Base-by-base conservation (phyloP, 2,888 invertebrate genomes). In the Germaria angustata region DNA sequence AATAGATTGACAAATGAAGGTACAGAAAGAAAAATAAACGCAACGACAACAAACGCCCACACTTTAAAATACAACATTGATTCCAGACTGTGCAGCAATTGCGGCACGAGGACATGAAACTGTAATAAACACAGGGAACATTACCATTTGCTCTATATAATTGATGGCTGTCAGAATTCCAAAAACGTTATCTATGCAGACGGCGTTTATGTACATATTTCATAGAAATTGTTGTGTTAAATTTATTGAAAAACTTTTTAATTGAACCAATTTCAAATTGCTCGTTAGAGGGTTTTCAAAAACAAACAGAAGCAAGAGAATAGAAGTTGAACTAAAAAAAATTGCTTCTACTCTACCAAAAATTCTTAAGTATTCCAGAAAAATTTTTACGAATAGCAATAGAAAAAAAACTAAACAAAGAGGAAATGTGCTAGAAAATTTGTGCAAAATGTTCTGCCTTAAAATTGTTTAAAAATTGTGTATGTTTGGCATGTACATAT, bases 151-250 rank as follows among this genome's bases (percentile, higher is more conserved):
- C 59, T 28, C 8, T 4, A 28, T 39, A 71, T 65, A 81, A 72
- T 77, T 71, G 81, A 81, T 81, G 66, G 36, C 69, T 80, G 76
- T 76, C 76, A 76, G 76, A 80, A 65, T 55, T 51, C 46, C 32
- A 71, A 57, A 80, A 55, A 65, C 73, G 61, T 75, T 69, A 49
- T 65, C 57, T 28, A 65, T 39, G 36, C 46, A 72, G 32, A 24
- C 39, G n/a, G n/a, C n/a, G n/a, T n/a, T n/a, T n/a, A n/a, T n/a
- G n/a, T n/a, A n/a, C n/a, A n/a, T n/a, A n/a, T n/a, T n/a, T n/a
- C n/a, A n/a, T n/a, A 32, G 1, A 55, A 55, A 34, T 5, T 17
- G 3, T 34, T 44, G 2, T 0, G 2, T 2, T 15, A 11, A 28
- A n/a, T n/a, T n/a, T n/a, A 28, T n/a, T 2, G 9, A 8, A 34